Evolutionary conservation across 2,113 vertebrate species (phyloP), one percentile per base, ranked within the genome.

Genomic region (Takifugu flavidus): DNA sequence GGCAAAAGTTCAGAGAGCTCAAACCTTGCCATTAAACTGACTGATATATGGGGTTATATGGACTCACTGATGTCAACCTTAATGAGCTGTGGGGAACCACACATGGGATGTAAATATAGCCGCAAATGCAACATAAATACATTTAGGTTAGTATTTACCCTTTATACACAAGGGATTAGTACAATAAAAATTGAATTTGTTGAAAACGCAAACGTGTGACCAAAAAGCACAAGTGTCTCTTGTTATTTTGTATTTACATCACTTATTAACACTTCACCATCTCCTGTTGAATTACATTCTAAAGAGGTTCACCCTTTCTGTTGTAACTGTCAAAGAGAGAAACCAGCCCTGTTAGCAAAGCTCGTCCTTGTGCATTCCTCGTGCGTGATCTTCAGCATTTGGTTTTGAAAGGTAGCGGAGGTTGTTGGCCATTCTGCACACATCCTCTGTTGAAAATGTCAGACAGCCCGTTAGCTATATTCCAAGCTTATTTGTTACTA

Each of bases 401-500:
- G 49, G 51, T 71, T 75, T 61, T 81, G 71, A 84, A 82, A 62
- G 65, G 74, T 67, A 58, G 47, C 39, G 0, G 45, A 65, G 75
- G 63, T 77, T 43, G 52, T 78, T 59, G 52, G 71, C 70, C 76
- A 85, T 82, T 83, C 86, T 14, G 49, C 70, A 85, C 83, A 81
- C 82, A 74, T 82, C 72, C 63, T 69, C 63, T 73, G 80, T 81
- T 79, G 80, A 88, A 86, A 89, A 89, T 90, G 89, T 88, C 88
- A 88, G 82, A 62, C 62, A 49, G 82, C 64, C 86, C 62, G 83
- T 89, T 88, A 83, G 82, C 69, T 72, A 82, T 72, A 78, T 80
- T 70, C 72, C 55, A 29, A 59, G 65, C 67, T 70, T 82, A 82
- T 86, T 84, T 86, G 70, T 70, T 75, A 64, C 77, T 85, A 86